Percentiles rank a stretch among this genome's conserved stretches.
phyloP scores from a whole-genome alignment of 1,140 invertebrate genomes.

The Penaeus indicus region DNA sequence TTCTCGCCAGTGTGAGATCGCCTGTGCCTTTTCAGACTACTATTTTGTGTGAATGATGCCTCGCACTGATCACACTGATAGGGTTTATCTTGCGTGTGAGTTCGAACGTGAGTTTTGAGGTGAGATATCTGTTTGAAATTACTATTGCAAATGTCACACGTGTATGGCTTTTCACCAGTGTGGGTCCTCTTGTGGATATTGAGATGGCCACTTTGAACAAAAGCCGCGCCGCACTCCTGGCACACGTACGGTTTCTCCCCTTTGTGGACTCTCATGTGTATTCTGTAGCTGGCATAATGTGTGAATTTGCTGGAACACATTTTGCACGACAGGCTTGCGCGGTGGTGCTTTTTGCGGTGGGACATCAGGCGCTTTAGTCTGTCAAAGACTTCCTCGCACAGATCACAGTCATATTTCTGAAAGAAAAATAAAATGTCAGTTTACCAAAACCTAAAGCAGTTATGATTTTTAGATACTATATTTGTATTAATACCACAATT shows the following conservation, averaged over 20 bases:
- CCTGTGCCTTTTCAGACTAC: slow-evolving; percentile 64
- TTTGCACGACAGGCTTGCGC: slow-evolving; percentile 54
- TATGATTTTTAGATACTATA: not conserved
- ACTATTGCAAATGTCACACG: slow-evolving; percentile 90
- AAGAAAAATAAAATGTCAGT: slow-evolving; percentile 15
- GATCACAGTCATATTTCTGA: slow-evolving; percentile 58
- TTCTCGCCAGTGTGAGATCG: slow-evolving; percentile 68
- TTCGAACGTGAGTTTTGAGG: slow-evolving; percentile 68
- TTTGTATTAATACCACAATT: no score
- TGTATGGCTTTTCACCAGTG: slow-evolving; percentile 85
- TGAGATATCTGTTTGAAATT: slow-evolving; percentile 84
- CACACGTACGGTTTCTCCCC: slow-evolving; percentile 73
- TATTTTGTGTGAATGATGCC: slow-evolving; percentile 67
- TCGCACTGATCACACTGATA: slow-evolving; percentile 74
- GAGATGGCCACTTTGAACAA: slow-evolving; percentile 80
- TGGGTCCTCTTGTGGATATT: slow-evolving; percentile 87
- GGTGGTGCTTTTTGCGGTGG: slow-evolving; percentile 55
- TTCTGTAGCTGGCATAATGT: slow-evolving; percentile 72
- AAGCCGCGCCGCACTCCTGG: slow-evolving; percentile 71
- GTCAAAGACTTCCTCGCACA: slow-evolving; percentile 59
- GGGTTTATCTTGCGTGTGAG: slow-evolving; percentile 74
- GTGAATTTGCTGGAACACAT: slow-evolving; percentile 64
- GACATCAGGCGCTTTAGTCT: slow-evolving; percentile 52
- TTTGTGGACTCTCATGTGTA: slow-evolving; percentile 70
- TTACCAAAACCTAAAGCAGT: not conserved